Evolutionary conservation across 2,888 invertebrate genomes (phyloP), one percentile per base, ranked within the genome.

Genomic region (Isoperla grammatica): DNA sequence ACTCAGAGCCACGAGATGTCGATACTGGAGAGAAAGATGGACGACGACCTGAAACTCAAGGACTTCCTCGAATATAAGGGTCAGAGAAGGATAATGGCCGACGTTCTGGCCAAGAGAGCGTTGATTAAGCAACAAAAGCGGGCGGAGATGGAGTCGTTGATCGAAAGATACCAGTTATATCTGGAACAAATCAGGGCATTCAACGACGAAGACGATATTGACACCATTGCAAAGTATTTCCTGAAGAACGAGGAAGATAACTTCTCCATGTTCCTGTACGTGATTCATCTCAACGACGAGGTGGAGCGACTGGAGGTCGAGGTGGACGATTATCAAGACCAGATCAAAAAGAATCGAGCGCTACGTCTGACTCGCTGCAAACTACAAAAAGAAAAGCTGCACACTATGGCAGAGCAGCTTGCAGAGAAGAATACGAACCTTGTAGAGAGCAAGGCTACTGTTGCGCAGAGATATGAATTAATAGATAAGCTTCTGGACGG

Each of bases 191-290:
- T 76, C 61, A 68, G 70, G 61, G 69, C 71, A 15, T 61, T 59
- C 29, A 59, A 58, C 55, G 56, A 56, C 9, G 73, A 75, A 57
- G 69, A 71, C n/a, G 73, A 74, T 61, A 68, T 75, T 12, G 73
- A 74, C 56, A 66, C 63, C 23, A 70, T 74, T n/a, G 71, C 73
- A 12, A 64, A 65, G 9, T 67, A 71, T 48, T 75, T 75, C 65
- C 71, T 74, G 49, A 71, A 71, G 60, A 67, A 71, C 12, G 76
- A 76, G 64, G 73, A 75, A 63, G 68, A 69, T 46, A 76, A 76
- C 69, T 76, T 76, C 68, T 75, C 75, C 22, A 68, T 74, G 45
- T 76, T 76, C 67, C 76, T 75, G 64, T 76, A 71, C 64, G 74
- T 76, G 17, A 76, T 75, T 66, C 75, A 76, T 65, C 71, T 75